These are phyloP conservation scores for Coregonus ussuriensis DNA, from an alignment of 2,797 vertebrate species.

Conservation along the genomic window DNA sequence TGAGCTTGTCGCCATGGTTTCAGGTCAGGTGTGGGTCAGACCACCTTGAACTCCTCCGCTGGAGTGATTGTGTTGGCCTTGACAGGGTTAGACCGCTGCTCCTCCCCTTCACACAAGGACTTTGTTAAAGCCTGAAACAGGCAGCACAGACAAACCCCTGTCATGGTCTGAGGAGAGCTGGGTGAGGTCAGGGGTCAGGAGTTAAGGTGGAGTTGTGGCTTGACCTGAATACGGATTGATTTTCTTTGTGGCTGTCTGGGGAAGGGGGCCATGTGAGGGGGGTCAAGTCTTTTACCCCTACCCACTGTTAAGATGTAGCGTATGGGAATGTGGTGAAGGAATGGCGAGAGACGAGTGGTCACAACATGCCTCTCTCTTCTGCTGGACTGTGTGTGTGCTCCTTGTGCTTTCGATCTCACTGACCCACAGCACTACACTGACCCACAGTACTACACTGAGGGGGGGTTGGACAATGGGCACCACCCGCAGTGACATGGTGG, in stretches of 20 bases:
- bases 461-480: neutral
- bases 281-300: conserved; percentile 53
- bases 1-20: conserved; percentile 35
- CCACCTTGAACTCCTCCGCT: conserved; percentile 63
- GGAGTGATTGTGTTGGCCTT: conserved; percentile 61
- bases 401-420: conserved; percentile 55
- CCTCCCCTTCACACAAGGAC: conserved; percentile 49
- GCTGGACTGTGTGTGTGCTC: conserved; percentile 28
- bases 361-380: conserved; percentile 39
- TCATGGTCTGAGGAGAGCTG: conserved; percentile 55
- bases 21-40: conserved; percentile 56
- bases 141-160: conserved; percentile 56
- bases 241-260: conserved; percentile 47
- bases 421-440: conserved; percentile 57
- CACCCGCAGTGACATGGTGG: neutral
- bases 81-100: conserved; percentile 43
- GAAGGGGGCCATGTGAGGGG: conserved; percentile 8
- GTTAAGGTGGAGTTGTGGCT: conserved; percentile 48
- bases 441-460: neutral
- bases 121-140: conserved; percentile 58
- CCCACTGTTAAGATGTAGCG: conserved; percentile 28
- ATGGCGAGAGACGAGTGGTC: conserved; percentile 31
- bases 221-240: conserved; percentile 72
- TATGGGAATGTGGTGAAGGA: conserved; percentile 38
- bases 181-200: conserved; percentile 59